Percentiles rank a stretch among this genome's conserved stretches.
phyloP scores from a whole-genome alignment of 2,113 vertebrate species.

The Sigmodon hispidus region DNA sequence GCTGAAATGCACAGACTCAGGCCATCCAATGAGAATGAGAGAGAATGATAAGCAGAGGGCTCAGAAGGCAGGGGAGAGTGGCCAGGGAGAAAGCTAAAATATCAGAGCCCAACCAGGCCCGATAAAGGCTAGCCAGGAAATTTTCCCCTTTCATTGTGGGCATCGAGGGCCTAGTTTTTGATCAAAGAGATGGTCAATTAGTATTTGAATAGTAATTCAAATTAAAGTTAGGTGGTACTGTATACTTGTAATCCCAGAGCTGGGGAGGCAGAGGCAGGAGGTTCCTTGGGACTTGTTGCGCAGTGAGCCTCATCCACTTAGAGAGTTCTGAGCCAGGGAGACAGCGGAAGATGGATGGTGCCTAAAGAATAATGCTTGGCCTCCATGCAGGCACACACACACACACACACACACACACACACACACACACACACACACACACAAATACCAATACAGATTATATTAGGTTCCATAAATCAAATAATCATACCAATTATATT shows the following conservation, averaged over 20 bases:
- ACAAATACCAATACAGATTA: neutral
- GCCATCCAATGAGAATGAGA: neutral
- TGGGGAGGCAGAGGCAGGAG: neutral
- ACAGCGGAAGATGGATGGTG: neutral
- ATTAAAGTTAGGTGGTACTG: neutral
- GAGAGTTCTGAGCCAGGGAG: neutral
- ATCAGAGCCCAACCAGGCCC: neutral
- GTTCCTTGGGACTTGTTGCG: neutral
- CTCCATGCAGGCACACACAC: too few relatives aligned
- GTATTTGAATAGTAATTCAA: neutral
- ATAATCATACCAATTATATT: conserved; percentile 18
- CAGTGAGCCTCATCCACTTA: neutral
- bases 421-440: neutral
- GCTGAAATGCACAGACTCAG: neutral
- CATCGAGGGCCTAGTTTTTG: conserved; percentile 26
- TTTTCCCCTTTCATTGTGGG: neutral
- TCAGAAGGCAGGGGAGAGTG: neutral
- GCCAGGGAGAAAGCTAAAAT: neutral
- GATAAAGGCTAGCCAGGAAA: neutral
- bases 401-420: neutral
- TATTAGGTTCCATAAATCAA: neutral
- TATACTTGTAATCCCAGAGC: neutral
- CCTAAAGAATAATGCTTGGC: neutral
- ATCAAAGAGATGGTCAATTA: neutral
- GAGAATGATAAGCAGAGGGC: neutral